phyloP scores from a whole-genome alignment of 2,888 invertebrate genomes.

The Lepidonotus clava region DNA sequence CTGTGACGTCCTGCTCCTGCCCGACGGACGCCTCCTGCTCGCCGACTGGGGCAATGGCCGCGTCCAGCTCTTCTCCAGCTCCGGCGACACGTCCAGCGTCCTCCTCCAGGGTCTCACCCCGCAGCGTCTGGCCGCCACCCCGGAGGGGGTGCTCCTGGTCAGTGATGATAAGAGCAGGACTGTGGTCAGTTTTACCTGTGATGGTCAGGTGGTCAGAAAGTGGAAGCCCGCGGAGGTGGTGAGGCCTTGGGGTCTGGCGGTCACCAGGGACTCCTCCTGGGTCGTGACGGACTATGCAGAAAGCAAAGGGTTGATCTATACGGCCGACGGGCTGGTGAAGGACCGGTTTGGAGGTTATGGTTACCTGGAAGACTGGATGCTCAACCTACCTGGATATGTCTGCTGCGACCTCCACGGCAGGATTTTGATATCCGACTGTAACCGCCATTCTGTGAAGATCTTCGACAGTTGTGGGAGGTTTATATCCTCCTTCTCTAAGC shows the following conservation, averaged over 20 bases:
- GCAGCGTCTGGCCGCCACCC: conserved; percentile 70
- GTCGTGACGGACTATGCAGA: conserved; percentile 72
- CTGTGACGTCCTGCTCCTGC: conserved; percentile 70
- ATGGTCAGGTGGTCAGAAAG: conserved; percentile 62
- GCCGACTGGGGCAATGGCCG: conserved; percentile 74
- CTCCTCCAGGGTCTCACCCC: conserved; percentile 68
- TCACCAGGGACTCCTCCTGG: conserved; percentile 68
- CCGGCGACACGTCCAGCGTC: conserved; percentile 60
- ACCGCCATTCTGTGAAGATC: conserved; percentile 69
- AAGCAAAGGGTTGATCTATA: conserved; percentile 62
- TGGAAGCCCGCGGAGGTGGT: conserved; percentile 69
- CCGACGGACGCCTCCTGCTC: conserved; percentile 68
- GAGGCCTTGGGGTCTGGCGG: conserved; percentile 74
- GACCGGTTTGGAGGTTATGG: background rate
- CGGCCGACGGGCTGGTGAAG: background rate
- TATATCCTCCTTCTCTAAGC: background rate
- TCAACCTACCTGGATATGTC: conserved; percentile 67
- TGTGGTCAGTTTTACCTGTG: conserved; percentile 70
- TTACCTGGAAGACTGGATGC: background rate
- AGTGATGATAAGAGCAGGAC: conserved; percentile 73
- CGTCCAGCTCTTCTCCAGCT: conserved; percentile 69
- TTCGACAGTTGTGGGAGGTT: conserved; percentile 67
- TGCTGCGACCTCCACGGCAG: conserved; percentile 58
- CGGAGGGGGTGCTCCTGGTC: conserved; percentile 72
- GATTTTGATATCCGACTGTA: conserved; percentile 72